Conservation (phyloP, 2,113 vertebrate species). For the Lophura nycthemera region DNA sequence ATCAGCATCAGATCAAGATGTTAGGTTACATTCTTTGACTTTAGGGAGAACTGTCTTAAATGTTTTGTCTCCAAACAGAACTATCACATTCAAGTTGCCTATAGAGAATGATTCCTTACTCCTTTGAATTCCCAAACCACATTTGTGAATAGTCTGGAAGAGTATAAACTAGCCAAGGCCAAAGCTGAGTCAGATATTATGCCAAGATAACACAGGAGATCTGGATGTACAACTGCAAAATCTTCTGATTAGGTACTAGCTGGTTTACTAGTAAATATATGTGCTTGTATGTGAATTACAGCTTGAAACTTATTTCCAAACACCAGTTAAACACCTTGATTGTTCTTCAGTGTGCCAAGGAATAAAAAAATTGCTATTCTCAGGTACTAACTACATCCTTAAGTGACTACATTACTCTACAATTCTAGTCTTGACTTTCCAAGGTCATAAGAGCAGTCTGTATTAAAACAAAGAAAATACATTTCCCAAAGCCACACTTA, state of each 20-base stretch:
- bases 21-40: not conserved
- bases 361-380: not conserved
- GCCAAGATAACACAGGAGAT: not conserved
- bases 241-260: not conserved
- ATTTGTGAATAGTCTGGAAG: not conserved
- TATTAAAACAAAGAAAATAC: slow-evolving; percentile 24
- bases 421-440: not conserved
- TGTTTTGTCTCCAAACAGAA: not conserved
- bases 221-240: not conserved
- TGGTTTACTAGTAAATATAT: not conserved
- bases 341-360: not conserved
- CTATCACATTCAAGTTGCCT: not conserved
- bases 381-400: not conserved
- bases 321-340: not conserved
- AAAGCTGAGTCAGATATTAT: not conserved
- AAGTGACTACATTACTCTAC: not conserved
- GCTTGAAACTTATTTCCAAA: not conserved
- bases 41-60: not conserved
- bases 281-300: not conserved
- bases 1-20: not conserved
- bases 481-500: slow-evolving; percentile 10
- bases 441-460: slow-evolving; percentile 27
- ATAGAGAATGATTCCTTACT: not conserved
- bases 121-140: not conserved
- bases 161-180: not conserved